Evolutionary conservation across 2,113 vertebrate genomes (phyloP), one percentile per base, ranked within the genome.

Genomic region (Phalacrocorax brasilianus): DNA sequence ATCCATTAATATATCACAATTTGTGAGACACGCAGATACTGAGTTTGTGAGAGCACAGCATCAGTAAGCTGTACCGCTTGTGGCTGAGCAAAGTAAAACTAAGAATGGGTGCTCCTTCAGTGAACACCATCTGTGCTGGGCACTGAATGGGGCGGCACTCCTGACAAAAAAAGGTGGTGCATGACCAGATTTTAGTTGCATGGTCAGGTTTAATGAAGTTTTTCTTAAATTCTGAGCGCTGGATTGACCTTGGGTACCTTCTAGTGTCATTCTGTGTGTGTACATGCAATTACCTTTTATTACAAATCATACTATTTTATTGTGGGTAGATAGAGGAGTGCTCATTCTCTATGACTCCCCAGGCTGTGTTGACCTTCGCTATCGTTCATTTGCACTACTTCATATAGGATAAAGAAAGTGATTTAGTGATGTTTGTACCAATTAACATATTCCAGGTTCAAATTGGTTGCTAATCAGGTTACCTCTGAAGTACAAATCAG

Each of bases 401-500:
- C 92, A 86, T 93, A 45, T 10, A 93, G 84, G 88, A 61, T 96
- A 94, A 95, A 94, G 95, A 98, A 97, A 92, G 96, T 88, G 93
- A 96, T 66, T 95, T 96, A 78, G 76, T 78, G 70, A 95, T 97
- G 97, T 97, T 97, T 97, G 96, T 91, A 92, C 68, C 91, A 94
- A 98, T 98, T 98, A 98, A 74, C 98, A 98, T 97, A 91, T 96
- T 95, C 96, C 95, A 95, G 96, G 63, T 89, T 96, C 97, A 98
- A 97, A 96, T 2, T 77, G 74, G 23, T 35, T 93, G 97, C 96
- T 98, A 98, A 98, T 97, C 95, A 93, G 91, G 90, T 97, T 97
- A 98, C 97, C 97, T 98, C 98, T 98, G 98, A 98, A 98, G 96
- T 98, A 98, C 98, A 98, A 98, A 98, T 97, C 96, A 94, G 86